phyloP scores from a whole-genome alignment of 23 tunicate species.

The Ciona savignyi region DNA sequence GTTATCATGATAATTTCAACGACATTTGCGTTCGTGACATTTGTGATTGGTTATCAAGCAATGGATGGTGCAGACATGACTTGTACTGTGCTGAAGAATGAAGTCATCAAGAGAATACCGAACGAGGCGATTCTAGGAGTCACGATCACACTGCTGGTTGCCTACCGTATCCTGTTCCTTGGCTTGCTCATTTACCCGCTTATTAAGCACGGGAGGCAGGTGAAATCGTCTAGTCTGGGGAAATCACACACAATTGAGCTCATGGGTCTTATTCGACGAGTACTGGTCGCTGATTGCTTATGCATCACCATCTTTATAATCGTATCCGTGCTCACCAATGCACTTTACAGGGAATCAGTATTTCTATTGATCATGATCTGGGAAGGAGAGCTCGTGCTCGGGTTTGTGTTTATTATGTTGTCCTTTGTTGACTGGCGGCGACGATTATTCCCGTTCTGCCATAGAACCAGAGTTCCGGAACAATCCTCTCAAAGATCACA shows the following conservation, averaged over 20 bases:
- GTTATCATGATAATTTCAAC: conserved; percentile 34
- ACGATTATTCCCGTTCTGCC: conserved; percentile 31
- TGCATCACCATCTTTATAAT: conserved; percentile 40
- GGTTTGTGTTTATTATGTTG: conserved; percentile 42
- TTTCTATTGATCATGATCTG: conserved; percentile 25
- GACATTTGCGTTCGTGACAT: conserved; percentile 11
- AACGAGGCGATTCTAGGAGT: conserved; percentile 2
- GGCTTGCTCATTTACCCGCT: conserved; percentile 45
- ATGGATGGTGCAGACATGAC: background rate
- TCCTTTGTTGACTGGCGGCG: conserved; percentile 56
- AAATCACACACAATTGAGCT: background rate
- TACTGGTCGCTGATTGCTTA: conserved; percentile 38
- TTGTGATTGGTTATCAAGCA: conserved; percentile 11
- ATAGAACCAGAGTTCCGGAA: background rate
- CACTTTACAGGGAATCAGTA: conserved; percentile 15
- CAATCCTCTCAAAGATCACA: background rate
- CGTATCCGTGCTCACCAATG: conserved; percentile 18
- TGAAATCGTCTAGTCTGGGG: background rate
- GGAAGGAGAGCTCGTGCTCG: conserved; percentile 32
- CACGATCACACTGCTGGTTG: conserved; percentile 19
- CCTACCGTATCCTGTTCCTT: conserved; percentile 35
- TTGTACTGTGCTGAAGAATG: conserved; percentile 17
- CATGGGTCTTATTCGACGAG: conserved; percentile 22
- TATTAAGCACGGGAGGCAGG: conserved; percentile 16
- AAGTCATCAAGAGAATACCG: background rate